These are phyloP conservation scores for Ophioninae sp. DNA, from an alignment of 2,888 invertebrate genomes.

Conservation along the genomic window DNA sequence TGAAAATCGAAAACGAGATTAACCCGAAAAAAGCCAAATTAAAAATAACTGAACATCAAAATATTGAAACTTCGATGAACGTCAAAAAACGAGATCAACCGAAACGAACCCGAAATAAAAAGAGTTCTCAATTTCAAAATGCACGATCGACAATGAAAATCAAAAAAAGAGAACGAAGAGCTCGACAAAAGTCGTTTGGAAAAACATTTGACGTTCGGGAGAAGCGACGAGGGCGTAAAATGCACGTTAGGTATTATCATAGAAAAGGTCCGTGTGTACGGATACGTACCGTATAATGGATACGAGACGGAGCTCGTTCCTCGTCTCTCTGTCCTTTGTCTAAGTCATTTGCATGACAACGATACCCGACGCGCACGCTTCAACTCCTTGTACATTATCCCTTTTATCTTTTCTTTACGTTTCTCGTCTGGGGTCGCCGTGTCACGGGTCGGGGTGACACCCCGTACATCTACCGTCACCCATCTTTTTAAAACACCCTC, in stretches of 20 bases:
- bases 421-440: conserved; percentile 59
- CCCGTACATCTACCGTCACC: conserved; percentile 57
- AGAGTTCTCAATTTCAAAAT: not conserved
- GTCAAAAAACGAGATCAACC: not conserved
- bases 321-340: conserved; percentile 27
- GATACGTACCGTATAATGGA: conserved; percentile 37
- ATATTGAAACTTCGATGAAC: no score
- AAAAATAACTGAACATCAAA: no score
- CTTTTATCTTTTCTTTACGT: conserved; percentile 57
- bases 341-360: conserved; percentile 63
- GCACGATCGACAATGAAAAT: conserved; percentile 35
- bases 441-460: conserved; percentile 68
- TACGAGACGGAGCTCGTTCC: conserved; percentile 42
- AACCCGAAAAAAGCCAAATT: not conserved
- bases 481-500: conserved; percentile 33
- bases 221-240: conserved; percentile 57
- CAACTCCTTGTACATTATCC: conserved; percentile 59
- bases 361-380: conserved; percentile 62
- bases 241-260: conserved; percentile 62
- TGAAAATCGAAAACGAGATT: not conserved
- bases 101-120: conserved; percentile 2
- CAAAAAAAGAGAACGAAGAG: conserved; percentile 31
- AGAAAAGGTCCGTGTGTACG: conserved; percentile 43
- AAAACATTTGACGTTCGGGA: conserved; percentile 61
- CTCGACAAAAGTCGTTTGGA: conserved; percentile 29